Evolutionary conservation across 1,140 invertebrate genomes (phyloP), one percentile per base, ranked within the genome.

Genomic region (Triops longicaudatus): DNA sequence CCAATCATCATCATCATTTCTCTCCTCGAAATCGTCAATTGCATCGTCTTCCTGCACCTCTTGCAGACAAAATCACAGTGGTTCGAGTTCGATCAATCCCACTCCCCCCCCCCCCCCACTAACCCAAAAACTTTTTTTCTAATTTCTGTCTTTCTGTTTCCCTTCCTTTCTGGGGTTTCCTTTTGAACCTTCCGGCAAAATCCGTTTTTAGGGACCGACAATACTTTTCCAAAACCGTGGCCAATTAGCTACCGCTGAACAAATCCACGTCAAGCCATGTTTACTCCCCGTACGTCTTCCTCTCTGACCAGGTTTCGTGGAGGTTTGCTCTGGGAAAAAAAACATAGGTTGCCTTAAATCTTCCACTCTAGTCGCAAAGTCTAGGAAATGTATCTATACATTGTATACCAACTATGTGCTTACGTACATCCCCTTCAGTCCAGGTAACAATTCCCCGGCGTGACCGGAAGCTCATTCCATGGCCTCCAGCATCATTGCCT

Each of bases 221-320:
- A 5, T 6, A 63, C 14, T n/a, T 22, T 63, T 63, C 17, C 50
- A 10, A n/a, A 63, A 22, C n/a, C n/a, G 7, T 17, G 14, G 10
- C 50, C 22, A 63, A 63, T 63, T 63, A 63, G 50, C 50, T 63
- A 63, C 50, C 9, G 50, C 22, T 14, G 50, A 9, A 22, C 9
- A 63, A 63, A 22, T n/a, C 50, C 50, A 63, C 50, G 50, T 63
- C 50, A 63, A 63, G 50, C 50, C 50, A 37, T 63, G 50, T 63
- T 63, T 63, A 63, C 50, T 63, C n/a, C 50, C 50, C 50, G 17
- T 63, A 63, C n/a, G 50, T 63, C 50, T 63, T 63, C 50, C 50
- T 63, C 44, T 2, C 31, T 37, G 31, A 37, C 31, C 31, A 37
- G 31, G 31, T 37, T 37, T 37, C 31, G 31, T 37, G 31, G 2